Percentiles rank a stretch among this genome's conserved stretches.
Conservation (phyloP, 2,113 vertebrate species). For the Pedetes capensis region DNA sequence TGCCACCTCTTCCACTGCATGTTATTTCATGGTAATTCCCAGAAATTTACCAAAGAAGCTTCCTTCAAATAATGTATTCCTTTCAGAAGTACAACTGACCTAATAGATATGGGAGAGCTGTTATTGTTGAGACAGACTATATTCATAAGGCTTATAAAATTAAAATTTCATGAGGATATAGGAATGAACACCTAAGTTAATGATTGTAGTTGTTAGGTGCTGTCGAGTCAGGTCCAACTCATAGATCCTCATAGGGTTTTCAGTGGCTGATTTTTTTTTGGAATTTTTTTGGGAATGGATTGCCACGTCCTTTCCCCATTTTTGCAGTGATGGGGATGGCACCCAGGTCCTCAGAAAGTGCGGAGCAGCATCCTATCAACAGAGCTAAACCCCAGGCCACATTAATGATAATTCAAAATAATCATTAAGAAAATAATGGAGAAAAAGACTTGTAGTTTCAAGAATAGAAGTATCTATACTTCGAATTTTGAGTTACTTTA, state of each 20-base stretch:
- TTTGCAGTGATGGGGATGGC: too few relatives aligned
- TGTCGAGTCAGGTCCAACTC: too few relatives aligned
- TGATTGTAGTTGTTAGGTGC: too few relatives aligned
- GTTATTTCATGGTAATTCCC: background rate
- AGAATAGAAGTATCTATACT: background rate
- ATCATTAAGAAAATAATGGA: background rate
- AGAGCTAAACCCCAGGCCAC: too few relatives aligned
- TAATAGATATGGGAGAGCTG: background rate
- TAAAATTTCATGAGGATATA: background rate
- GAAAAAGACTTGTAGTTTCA: background rate
- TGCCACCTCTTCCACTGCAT: constrained; percentile 17
- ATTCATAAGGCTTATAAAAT: constrained; percentile 1
- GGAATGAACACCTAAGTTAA: background rate
- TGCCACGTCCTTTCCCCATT: too few relatives aligned
- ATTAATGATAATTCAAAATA: background rate
- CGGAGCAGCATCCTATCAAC: too few relatives aligned
- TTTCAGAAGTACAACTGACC: background rate
- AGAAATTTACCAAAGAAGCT: constrained; percentile 49
- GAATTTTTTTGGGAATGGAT: too few relatives aligned
- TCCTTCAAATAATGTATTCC: background rate
- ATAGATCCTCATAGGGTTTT: too few relatives aligned
- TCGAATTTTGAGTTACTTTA: background rate
- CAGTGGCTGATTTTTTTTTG: too few relatives aligned
- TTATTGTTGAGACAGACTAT: background rate
- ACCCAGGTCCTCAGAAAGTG: too few relatives aligned